Base-by-base conservation (phyloP, 2,888 invertebrate genomes). In the Apocheima hispidaria region DNA sequence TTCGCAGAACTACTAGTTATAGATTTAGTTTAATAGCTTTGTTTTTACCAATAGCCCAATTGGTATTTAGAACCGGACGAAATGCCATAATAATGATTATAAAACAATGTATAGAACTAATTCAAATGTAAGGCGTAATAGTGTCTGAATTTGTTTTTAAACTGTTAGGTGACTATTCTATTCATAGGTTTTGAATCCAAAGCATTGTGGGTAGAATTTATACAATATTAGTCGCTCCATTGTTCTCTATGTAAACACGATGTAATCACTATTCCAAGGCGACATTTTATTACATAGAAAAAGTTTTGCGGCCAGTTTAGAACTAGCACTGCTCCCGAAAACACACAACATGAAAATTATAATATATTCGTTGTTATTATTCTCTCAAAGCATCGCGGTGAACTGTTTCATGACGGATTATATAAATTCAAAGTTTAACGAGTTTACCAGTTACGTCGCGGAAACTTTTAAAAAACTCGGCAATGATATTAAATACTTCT, bases 361-460 rank as follows among this genome's bases (percentile, higher is more conserved):
- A 21, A 51, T 70, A 16, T 44, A 70, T 41, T 28, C 70, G 16
- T 20, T 74, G 21, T 23, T 71, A 30, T 61, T 70, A 33, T 35
- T 75, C 18, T 44, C 71, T 36, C 58, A 69, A 49, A 73, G 71
- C 53, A 63, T 72, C 59, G 62, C 60, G 64, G 78, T 75, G 2
- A 65, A 65, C 23, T 74, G 81, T 63, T 26, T 71, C 5, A 33
- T 82, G n/a, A 58, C 78, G 4, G 71, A 78, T 12, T 60, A 48
- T 5, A 6, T 85, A 26, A 14, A 64, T 7, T 30, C 44, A 5
- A 81, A 75, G 72, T 56, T 55, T n/a, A 44, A 26, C 30, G 33
- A 30, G n/a, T 30, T 60, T 5, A n/a, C 44, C 18, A 35, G 18
- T 16, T 50, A 30, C n/a, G 1, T 60, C 1, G 7, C 35, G 14